Base-by-base conservation (phyloP, 2,888 invertebrate genomes). In the Branchellion lobata region DNA sequence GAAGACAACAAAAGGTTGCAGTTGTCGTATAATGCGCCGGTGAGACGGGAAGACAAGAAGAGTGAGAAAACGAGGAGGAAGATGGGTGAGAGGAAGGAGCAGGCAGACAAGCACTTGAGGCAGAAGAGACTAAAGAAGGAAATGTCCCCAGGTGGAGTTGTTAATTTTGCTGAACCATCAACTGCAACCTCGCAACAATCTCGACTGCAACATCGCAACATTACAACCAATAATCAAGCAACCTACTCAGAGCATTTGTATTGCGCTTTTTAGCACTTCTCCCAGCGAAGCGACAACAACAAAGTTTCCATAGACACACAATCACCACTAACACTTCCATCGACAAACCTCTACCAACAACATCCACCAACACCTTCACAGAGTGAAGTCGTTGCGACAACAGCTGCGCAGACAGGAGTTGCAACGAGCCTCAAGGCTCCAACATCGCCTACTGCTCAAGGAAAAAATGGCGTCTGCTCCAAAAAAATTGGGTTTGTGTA, bases 1-100 rank as follows among this genome's bases (percentile, higher is more conserved):
- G 33, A 24, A 33, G 34, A 77, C 3, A 29, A 61, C n/a, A 40
- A 40, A 40, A 57, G 21, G n/a, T 18, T 57, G n/a, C 61, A 57
- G 21, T 24, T 77, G 21, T 77, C 77, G 0, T n/a, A 77, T 36
- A 77, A 77, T 36, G 33, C 77, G 8, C 77, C 77, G 3, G 77
- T 77, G n/a, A 77, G 61, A 65, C n/a, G 77, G 33, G 65, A 65
- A 36, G 31, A 77, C 24, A 77, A 65, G 65, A 77, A 65, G 77
- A 77, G 31, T 1, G 65, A 65, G 36, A 77, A 65, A 36, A 57
- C 53, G 61, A 77, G 77, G 34, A 77, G 33, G 65, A 77, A 65
- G 36, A 77, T 77, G 77, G 40, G 31, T 14, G 65, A 65, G 53
- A 57, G 34, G n/a, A 65, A 34, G 33, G 21, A 51, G 34, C 18